These are phyloP conservation scores for Alca torda DNA, from an alignment of 2,797 vertebrate genomes.

Conservation along the genomic window DNA sequence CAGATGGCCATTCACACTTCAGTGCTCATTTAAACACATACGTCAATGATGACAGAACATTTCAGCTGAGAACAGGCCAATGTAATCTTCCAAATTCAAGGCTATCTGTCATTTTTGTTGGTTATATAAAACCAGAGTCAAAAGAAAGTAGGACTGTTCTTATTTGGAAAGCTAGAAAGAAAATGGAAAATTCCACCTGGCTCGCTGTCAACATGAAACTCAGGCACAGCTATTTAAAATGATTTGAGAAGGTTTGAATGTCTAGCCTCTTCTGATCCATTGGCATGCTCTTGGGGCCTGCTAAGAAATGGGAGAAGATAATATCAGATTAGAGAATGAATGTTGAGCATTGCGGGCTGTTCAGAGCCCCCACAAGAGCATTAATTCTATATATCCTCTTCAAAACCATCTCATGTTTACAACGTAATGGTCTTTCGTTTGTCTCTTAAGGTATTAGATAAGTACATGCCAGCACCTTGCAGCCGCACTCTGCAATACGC, in stretches of 20 bases:
- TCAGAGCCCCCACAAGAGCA: not conserved
- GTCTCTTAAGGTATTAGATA: not conserved
- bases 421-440: not conserved
- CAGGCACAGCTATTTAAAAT: conserved; percentile 20
- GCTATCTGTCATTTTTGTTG: conserved; percentile 73
- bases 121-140: conserved; percentile 63
- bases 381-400: not conserved
- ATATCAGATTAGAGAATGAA: not conserved
- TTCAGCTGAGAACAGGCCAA: conserved; percentile 70
- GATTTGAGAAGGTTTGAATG: conserved; percentile 12
- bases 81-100: conserved; percentile 66
- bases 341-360: not conserved
- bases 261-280: not conserved
- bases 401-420: not conserved
- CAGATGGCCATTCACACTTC: conserved; percentile 77
- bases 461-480: not conserved
- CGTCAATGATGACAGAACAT: conserved; percentile 73
- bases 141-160: conserved; percentile 39
- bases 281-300: not conserved
- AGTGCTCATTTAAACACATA: conserved; percentile 71
- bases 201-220: not conserved
- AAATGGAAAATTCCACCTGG: conserved; percentile 48
- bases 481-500: not conserved
- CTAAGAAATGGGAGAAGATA: conserved; percentile 21
- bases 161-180: conserved; percentile 6